Percentiles rank a stretch among this genome's conserved stretches.
These are phyloP conservation scores for Yponomeuta cagnagella DNA, from an alignment of 2,888 invertebrate genomes.

Conservation along the genomic window DNA sequence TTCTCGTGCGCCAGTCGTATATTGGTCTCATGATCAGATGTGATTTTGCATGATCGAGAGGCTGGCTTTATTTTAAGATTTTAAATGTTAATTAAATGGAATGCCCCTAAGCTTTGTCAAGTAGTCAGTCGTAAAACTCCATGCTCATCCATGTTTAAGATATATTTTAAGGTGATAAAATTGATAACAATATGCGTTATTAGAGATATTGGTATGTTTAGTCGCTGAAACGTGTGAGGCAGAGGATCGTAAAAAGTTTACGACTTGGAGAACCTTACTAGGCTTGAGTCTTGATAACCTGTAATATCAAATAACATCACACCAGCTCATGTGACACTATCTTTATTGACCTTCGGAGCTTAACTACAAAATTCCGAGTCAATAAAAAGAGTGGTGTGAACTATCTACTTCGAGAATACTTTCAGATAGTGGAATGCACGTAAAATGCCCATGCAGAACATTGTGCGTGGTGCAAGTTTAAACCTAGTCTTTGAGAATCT, in stretches of 20 bases:
- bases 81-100: not conserved
- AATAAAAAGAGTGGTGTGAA: not conserved
- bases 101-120: not conserved
- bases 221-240: not conserved
- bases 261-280: not conserved
- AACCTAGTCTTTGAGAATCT: too few species aligned
- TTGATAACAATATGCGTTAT: not conserved
- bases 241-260: not conserved
- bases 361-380: not conserved
- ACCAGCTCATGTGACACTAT: not conserved
- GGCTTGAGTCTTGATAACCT: not conserved
- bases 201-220: not conserved
- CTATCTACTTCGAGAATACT: not conserved
- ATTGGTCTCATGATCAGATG: not conserved
- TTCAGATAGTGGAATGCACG: not conserved
- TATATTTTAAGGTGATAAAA: not conserved
- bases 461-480: too few species aligned
- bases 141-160: not conserved
- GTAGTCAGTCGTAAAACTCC: not conserved
- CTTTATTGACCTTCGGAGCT: not conserved
- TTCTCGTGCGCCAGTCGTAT: conserved; percentile 33
- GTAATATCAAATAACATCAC: not conserved
- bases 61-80: not conserved
- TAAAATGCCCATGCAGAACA: not conserved
- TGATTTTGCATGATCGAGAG: not conserved